phyloP scores from a whole-genome alignment of 2,113 vertebrate genomes.

The Zosterops borbonicus region DNA sequence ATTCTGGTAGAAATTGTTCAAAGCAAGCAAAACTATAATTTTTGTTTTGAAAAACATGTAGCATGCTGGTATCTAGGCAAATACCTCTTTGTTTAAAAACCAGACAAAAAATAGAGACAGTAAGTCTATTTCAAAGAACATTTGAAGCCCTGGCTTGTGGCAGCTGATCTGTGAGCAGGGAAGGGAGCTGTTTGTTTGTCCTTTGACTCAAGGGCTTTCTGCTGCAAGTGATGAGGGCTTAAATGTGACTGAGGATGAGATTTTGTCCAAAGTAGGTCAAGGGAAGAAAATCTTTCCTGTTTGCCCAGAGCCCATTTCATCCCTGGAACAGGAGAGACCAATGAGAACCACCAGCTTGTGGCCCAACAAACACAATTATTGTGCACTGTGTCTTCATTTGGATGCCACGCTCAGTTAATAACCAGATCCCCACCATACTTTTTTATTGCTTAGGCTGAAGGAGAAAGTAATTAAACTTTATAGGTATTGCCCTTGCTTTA shows the following conservation, averaged over 20 bases:
- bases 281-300: not conserved
- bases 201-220: not conserved
- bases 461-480: conserved; percentile 68
- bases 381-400: conserved; percentile 64
- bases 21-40: not conserved
- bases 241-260: not conserved
- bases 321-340: not conserved
- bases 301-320: not conserved
- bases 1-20: not conserved
- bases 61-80: not conserved
- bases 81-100: not conserved
- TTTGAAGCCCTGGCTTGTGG: not conserved
- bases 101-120: not conserved
- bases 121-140: not conserved
- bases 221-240: not conserved
- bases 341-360: conserved; percentile 20
- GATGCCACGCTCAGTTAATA: conserved; percentile 62
- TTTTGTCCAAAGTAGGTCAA: conserved; percentile 32
- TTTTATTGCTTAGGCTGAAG: conserved; percentile 63
- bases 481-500: conserved; percentile 63
- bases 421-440: conserved; percentile 35
- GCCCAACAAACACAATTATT: conserved; percentile 27
- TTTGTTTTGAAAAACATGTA: not conserved
- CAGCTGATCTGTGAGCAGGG: not conserved
- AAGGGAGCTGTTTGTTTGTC: not conserved